phyloP scores from a whole-genome alignment of 2,113 vertebrate genomes.

The Amblyornis subalaris region DNA sequence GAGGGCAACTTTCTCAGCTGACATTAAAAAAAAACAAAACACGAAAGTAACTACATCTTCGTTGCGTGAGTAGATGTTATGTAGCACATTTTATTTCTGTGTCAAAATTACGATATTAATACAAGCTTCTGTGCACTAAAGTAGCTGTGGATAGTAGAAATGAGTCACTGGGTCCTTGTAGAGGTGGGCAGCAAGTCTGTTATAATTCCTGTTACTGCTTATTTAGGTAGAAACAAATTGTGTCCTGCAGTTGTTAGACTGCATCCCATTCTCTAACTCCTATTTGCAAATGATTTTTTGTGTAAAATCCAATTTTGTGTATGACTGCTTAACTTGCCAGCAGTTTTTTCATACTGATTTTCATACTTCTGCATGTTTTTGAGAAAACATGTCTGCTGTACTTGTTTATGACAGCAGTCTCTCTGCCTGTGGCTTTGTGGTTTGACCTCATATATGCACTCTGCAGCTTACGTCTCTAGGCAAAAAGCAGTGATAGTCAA shows the following conservation, averaged over 20 bases:
- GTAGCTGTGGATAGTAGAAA: background rate
- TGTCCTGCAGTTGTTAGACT: background rate
- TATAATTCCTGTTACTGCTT: background rate
- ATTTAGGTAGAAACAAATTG: background rate
- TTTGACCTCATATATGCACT: background rate
- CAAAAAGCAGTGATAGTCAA: background rate
- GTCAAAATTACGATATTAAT: background rate
- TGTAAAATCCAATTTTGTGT: background rate
- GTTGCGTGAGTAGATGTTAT: accelerated
- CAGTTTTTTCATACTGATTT: background rate
- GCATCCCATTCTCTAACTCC: background rate
- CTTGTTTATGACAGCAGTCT: background rate
- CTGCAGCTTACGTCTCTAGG: background rate
- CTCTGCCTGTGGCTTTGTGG: background rate
- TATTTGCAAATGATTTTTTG: background rate
- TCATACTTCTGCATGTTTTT: background rate
- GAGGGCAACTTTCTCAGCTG: background rate
- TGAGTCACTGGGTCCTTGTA: background rate
- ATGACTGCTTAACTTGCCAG: background rate
- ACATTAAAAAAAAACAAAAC: background rate
- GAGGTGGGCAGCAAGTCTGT: background rate
- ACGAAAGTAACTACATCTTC: background rate
- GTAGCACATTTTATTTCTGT: background rate
- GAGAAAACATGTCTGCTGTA: background rate
- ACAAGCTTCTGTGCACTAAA: background rate